Conservation (phyloP, 2,113 vertebrate species). For the Ellobius talpinus region DNA sequence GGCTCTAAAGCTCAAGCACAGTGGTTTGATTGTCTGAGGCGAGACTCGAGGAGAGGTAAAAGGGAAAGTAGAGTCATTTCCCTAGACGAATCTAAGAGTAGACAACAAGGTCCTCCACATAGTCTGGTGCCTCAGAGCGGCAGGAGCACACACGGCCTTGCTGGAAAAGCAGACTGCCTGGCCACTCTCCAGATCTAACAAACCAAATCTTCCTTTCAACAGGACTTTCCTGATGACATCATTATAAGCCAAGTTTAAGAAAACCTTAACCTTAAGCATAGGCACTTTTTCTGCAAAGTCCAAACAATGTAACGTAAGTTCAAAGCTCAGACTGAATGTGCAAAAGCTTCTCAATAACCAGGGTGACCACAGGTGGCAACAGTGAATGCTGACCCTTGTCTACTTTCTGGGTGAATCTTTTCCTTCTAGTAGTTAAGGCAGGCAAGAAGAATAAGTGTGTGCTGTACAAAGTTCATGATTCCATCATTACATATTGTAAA, state of each 20-base stretch:
- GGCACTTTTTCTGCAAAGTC: slow-evolving; percentile 2
- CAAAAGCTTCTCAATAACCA: not conserved
- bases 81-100: not conserved
- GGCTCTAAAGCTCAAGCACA: not conserved
- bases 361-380: not conserved
- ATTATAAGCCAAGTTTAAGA: not conserved
- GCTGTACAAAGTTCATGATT: too few species aligned
- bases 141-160: not conserved
- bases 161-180: slow-evolving; percentile 6
- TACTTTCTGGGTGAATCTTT: too few species aligned
- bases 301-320: slow-evolving; percentile 13
- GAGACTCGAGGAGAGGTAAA: not conserved
- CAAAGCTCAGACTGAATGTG: not conserved
- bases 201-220: slow-evolving; percentile 35
- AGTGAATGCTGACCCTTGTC: not conserved
- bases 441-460: too few species aligned
- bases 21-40: not conserved
- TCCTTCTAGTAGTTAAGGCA: too few species aligned
- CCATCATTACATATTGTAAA: too few species aligned
- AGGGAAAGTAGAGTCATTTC: not conserved
- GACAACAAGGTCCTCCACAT: not conserved
- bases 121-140: not conserved
- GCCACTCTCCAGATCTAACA: not conserved
- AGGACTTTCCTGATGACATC: not conserved
- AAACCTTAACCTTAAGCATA: not conserved